These are phyloP conservation scores for Callitettix versicolor DNA, from an alignment of 1,140 invertebrate species.

Conservation along the genomic window DNA sequence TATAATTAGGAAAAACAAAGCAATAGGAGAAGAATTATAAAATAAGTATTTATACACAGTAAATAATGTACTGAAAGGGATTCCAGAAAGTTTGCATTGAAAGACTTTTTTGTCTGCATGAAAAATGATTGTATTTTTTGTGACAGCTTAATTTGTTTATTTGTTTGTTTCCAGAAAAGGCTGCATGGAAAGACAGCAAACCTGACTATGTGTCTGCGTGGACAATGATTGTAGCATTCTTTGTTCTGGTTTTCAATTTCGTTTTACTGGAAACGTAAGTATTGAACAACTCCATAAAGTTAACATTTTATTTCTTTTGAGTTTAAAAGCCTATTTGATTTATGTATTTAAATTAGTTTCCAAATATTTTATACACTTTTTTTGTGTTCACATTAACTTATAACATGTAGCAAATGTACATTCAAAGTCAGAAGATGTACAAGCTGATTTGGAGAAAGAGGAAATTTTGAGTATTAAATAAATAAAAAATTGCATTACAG, in stretches of 20 bases:
- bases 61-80: too few relatives aligned
- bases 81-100: too few relatives aligned
- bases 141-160: too few relatives aligned
- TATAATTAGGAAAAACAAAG: too few relatives aligned
- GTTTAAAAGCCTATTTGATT: neutral
- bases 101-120: too few relatives aligned
- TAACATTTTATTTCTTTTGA: constrained; percentile 8
- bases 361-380: neutral
- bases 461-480: too few relatives aligned
- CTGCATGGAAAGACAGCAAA: constrained; percentile 56
- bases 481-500: too few relatives aligned
- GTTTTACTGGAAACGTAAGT: constrained; percentile 77
- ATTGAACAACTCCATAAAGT: neutral
- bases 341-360: neutral
- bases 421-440: neutral
- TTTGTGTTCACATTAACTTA: neutral
- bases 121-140: too few relatives aligned
- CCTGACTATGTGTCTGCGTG: constrained; percentile 67
- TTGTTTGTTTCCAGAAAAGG: constrained; percentile 45
- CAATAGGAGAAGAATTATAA: too few relatives aligned
- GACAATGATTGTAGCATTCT: constrained; percentile 70
- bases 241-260: constrained; percentile 79
- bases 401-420: neutral
- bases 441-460: too few relatives aligned
- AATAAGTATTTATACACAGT: too few relatives aligned